Evolutionary conservation across 2,888 invertebrate genomes (phyloP).

Genomic region (Nomada ferruginata): DNA sequence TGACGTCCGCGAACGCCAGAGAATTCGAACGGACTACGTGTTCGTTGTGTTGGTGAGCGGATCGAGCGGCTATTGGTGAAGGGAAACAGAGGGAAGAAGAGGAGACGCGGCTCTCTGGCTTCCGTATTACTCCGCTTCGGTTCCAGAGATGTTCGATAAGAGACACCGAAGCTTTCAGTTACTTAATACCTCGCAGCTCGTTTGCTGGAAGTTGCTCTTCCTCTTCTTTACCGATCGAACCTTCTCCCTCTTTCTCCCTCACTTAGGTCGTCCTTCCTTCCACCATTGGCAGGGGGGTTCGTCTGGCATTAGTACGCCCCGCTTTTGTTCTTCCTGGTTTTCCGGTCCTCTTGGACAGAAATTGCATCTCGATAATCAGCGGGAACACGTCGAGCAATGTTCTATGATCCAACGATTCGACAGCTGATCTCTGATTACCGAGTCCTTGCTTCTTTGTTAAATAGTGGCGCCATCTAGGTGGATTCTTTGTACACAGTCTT

Average conservation of each 20-base stretch:
- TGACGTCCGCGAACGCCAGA: slow-evolving; percentile 26
- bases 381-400: slow-evolving; percentile 11
- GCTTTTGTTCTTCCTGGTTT: slow-evolving; percentile 24
- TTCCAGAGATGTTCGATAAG: slow-evolving; percentile 49
- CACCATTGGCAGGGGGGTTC: neutral
- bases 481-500: neutral
- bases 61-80: neutral
- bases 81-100: neutral
- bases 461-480: neutral
- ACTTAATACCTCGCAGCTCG: slow-evolving; percentile 48
- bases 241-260: neutral
- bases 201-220: slow-evolving; percentile 25
- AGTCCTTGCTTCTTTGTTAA: slow-evolving; percentile 11
- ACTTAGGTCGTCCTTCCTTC: neutral
- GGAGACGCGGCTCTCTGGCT: neutral
- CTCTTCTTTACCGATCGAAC: slow-evolving; percentile 14
- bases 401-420: slow-evolving; percentile 36
- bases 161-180: slow-evolving; percentile 50
- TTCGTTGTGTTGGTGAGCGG: neutral
- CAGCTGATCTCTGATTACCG: slow-evolving; percentile 60
- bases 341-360: neutral
- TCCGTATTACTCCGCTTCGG: slow-evolving; percentile 11
- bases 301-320: neutral
- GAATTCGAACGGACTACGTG: slow-evolving; percentile 19
- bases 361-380: slow-evolving; percentile 54